Percentiles rank a stretch among this genome's conserved stretches.
Evolutionary conservation across 2,888 invertebrate genomes (phyloP).

Genomic region (Tachina grossa): DNA sequence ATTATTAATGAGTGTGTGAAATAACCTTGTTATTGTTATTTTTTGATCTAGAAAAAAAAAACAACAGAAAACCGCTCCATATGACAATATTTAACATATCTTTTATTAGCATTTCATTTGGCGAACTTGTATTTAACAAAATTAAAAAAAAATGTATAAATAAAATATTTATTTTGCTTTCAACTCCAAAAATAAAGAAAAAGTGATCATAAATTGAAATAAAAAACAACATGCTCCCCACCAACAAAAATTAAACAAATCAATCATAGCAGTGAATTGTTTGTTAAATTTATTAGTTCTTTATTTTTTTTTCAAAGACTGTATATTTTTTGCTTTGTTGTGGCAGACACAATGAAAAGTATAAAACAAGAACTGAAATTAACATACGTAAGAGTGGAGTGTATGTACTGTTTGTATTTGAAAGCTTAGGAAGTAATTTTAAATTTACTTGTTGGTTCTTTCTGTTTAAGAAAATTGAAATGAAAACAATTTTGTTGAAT

Average conservation of each 20-base stretch:
- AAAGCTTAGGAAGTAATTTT: no score
- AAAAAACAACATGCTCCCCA: conserved; percentile 12
- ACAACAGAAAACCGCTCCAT: no score
- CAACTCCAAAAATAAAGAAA: not conserved
- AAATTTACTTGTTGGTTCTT: no score
- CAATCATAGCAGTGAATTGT: conserved; percentile 28
- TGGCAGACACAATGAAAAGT: not conserved
- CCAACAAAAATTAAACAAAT: conserved; percentile 35
- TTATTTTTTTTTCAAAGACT: not conserved
- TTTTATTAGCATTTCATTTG: no score
- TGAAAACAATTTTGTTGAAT: no score
- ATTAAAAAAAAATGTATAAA: no score
- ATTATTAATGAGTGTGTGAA: no score
- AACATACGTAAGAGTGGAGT: not conserved
- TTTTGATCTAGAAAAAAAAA: no score
- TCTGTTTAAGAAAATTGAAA: no score
- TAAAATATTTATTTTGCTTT: not conserved
- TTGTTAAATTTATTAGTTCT: conserved; percentile 3
- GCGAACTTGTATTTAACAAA: no score
- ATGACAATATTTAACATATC: no score
- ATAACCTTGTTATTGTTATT: no score
- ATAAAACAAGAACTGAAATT: not conserved
- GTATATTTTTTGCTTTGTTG: not conserved
- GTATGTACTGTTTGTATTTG: not conserved
- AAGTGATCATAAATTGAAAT: not conserved